Conservation (phyloP, 2,113 vertebrate species). For the Melozone crissalis region DNA sequence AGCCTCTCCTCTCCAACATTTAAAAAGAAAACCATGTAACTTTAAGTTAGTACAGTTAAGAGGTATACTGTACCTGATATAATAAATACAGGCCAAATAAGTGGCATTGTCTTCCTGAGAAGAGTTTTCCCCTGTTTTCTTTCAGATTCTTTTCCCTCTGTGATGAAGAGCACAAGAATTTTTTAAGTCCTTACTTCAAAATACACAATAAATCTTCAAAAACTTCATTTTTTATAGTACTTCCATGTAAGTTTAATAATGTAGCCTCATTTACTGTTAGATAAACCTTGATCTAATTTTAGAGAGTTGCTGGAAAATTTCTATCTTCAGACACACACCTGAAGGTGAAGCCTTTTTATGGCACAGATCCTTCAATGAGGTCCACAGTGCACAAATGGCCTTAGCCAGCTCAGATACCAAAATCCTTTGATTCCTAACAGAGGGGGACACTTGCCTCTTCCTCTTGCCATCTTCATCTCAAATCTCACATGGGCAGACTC, state of each 20-base stretch:
- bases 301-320: background rate
- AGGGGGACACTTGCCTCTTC: background rate
- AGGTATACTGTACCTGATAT: background rate
- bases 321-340: background rate
- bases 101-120: background rate
- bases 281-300: background rate
- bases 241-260: background rate
- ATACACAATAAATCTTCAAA: background rate
- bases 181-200: background rate
- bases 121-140: background rate
- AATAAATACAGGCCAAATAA: background rate
- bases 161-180: background rate
- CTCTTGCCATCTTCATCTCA: background rate
- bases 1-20: background rate
- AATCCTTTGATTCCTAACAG: background rate
- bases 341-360: background rate
- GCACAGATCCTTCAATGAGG: background rate
- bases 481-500: background rate
- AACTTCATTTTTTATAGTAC: background rate
- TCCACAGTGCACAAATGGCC: background rate
- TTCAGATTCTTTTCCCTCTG: background rate
- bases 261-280: background rate
- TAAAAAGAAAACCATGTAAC: background rate
- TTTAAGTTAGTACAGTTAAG: background rate
- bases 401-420: background rate